Evolutionary conservation across 53 echinoderm and acorn worm species (phyloP), one percentile per base, ranked within the genome.

Genomic region (Holothuria leucospilota): DNA sequence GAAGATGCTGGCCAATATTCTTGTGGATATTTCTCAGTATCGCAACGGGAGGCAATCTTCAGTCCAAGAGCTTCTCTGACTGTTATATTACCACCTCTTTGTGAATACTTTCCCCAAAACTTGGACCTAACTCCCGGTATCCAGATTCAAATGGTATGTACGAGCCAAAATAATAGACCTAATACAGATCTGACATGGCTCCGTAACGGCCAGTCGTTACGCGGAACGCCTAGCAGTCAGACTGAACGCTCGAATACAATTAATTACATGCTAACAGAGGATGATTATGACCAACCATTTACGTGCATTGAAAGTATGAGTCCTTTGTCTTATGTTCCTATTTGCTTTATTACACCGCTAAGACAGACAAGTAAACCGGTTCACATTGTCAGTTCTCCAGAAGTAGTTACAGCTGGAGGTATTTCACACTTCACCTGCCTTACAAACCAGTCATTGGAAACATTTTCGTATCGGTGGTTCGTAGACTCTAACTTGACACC

Each of bases 271-370:
- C 62, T 80, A 18, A 80, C 80, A 9, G 80, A 80, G 20, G 80
- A 61, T 18, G 80, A 80, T 30, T 60, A 38, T 61, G 80, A 80
- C 11, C 80, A 80, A 61, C 80, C 80, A 59, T 80, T 80, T n/a
- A 80, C 80, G 13, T 80, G 80, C 34, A 59, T 80, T 24, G 80
- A 80, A 18, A 62, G 28, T 11, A 53, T 80, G 80, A 80, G 80
- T 38, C 80, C 80, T 6, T 18, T 80, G 16, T 16, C 60, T 14
- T 80, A 80, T 27, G 61, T 56, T 6, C 80, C 80, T 29, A 38
- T 62, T 28, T 80, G 80, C 20, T 80, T 38, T 14, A 80, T 80
- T 20, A 80, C 34, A 60, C 80, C 80, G 59, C 20, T 80, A 61
- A 59, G 80, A 34, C 29, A 34, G 40, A 80, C 80, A 16, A 39